phyloP scores from a whole-genome alignment of 2,888 invertebrate genomes.

The Gymnoscelis rufifasciata region DNA sequence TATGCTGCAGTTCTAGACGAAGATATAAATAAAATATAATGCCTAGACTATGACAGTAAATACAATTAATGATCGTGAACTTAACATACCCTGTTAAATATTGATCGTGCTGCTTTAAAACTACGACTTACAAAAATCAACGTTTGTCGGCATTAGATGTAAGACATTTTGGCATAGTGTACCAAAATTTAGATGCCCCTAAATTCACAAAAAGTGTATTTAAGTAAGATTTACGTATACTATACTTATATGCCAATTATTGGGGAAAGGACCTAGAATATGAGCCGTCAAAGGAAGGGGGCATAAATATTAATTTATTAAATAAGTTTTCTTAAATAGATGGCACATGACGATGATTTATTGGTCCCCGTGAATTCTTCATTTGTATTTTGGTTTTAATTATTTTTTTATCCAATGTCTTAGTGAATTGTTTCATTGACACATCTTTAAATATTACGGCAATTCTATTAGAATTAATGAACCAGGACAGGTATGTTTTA shows the following conservation, averaged over 20 bases:
- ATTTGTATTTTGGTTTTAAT: constrained; percentile 22
- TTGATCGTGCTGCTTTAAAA: constrained; percentile 16
- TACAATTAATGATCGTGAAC: constrained; percentile 6
- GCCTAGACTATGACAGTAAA: constrained; percentile 11
- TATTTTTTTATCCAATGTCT: background rate
- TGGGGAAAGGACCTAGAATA: constrained; percentile 7
- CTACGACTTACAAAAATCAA: constrained; percentile 14
- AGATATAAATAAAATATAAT: constrained; percentile 5
- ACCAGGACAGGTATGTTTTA: too few species aligned
- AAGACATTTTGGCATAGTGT: background rate
- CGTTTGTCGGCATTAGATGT: background rate
- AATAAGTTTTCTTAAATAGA: constrained; percentile 45
- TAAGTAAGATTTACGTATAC: constrained; percentile 10
- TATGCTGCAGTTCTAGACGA: constrained; percentile 8
- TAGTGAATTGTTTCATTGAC: too few species aligned
- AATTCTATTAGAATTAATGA: too few species aligned
- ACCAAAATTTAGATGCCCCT: background rate
- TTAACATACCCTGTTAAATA: constrained; percentile 25
- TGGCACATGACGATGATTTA: constrained; percentile 56
- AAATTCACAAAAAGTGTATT: background rate
- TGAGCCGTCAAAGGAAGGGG: constrained; percentile 9
- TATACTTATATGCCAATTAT: constrained; percentile 8
- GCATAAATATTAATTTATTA: constrained; percentile 20
- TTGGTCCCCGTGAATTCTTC: constrained; percentile 64
- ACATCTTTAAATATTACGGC: too few species aligned